phyloP scores from a whole-genome alignment of 2,888 invertebrate genomes.

The Cetonia aurata region DNA sequence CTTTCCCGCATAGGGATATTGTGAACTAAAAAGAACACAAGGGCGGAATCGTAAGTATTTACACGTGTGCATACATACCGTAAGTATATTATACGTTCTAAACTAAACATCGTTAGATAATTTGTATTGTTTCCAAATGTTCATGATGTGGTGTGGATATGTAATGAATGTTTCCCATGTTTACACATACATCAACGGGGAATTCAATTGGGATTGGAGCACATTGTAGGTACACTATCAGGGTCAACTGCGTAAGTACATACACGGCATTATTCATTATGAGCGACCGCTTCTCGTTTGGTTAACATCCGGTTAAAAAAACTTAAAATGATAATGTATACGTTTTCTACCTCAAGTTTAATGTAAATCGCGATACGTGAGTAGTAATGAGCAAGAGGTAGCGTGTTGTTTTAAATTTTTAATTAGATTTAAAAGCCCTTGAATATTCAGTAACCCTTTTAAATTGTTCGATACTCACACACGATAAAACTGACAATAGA shows the following conservation, averaged over 20 bases:
- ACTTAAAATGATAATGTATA: conserved; percentile 20
- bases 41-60: too few species aligned
- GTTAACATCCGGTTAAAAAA: conserved; percentile 26
- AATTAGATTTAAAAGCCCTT: not conserved
- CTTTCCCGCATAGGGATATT: too few species aligned
- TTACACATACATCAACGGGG: not conserved
- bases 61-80: not conserved
- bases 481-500: not conserved
- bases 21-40: too few species aligned
- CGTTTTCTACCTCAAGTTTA: not conserved
- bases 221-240: conserved; percentile 5
- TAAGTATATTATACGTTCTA: not conserved
- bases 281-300: conserved; percentile 6
- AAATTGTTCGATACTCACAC: not conserved
- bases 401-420: not conserved
- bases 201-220: conserved; percentile 7
- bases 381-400: not conserved
- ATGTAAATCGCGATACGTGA: not conserved
- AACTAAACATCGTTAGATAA: conserved; percentile 10
- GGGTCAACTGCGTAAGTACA: not conserved
- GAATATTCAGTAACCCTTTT: not conserved
- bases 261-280: conserved; percentile 3
- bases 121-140: conserved; percentile 18
- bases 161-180: too few species aligned
- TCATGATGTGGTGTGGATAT: too few species aligned